Base-by-base conservation (phyloP, 2,888 invertebrate species). In the Prosapia bicincta region DNA sequence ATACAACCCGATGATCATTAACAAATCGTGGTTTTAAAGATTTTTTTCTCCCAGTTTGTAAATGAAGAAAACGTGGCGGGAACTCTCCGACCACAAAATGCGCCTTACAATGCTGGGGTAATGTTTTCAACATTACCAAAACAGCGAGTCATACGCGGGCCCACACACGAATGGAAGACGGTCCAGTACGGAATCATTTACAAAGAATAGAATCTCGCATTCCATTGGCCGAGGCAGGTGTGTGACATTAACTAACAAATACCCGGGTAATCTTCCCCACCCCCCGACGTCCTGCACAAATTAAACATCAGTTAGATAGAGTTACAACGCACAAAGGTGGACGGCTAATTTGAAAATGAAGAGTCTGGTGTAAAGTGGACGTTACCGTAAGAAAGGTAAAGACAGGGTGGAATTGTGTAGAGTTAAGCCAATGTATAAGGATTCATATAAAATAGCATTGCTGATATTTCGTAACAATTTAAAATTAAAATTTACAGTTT, bases 241-340 rank as follows among this genome's bases (percentile, higher is more conserved):
- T 20, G 26, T 54, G 74, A 74, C 74, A 74, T 74, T 74, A 74
- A 68, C 54, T 54, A 54, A 54, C 54, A 54, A 54, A 54, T 54
- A 54, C 54, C 54, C 54, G 54, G n/a, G 54, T 54, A 54, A 54
- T 54, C 54, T 54, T 54, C 69, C 74, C 74, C 54, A 43, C 74
- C 69, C 74, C 74, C n/a, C n/a, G n/a, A n/a, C n/a, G n/a, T 26
- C 67, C 67, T 23, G 54, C 26, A 38, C 74, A 74, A 69, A 74
- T 74, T 74, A 74, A 74, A 74, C 74, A 74, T 74, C 74, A 69
- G 68, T 74, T 74, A 74, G 74, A 54, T 54, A 54, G n/a, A 20
- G 54, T 54, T 54, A 6, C 54, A 20, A 54, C 54, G 54, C 54
- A 20, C n/a, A n/a, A 54, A 54, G 54, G 20, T 54, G 54, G 54